These are phyloP conservation scores for Brotula barbata DNA, from an alignment of 2,797 vertebrate genomes.

Conservation along the genomic window DNA sequence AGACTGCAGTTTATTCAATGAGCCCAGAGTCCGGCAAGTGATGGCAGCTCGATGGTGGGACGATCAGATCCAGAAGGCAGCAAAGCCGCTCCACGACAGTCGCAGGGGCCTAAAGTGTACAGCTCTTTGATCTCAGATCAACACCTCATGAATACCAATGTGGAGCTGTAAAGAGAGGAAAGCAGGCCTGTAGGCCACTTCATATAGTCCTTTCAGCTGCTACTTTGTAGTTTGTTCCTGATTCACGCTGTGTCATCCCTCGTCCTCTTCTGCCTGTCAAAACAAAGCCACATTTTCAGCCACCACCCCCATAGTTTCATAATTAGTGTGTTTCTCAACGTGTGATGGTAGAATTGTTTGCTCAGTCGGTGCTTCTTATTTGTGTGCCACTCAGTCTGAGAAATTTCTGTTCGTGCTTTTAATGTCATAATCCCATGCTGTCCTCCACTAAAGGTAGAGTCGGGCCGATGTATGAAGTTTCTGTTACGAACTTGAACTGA, in stretches of 20 bases:
- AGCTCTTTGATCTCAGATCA: constrained; percentile 72
- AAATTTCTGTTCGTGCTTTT: constrained; percentile 28
- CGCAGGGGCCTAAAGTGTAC: constrained; percentile 64
- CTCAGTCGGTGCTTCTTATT: constrained; percentile 40
- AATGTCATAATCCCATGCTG: constrained; percentile 10
- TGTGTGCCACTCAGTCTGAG: no score
- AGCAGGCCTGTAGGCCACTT: constrained; percentile 62
- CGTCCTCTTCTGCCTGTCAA: constrained; percentile 57
- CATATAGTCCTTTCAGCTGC: constrained; percentile 64
- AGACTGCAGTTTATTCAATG: constrained; percentile 40
- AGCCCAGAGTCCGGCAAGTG: constrained; percentile 53
- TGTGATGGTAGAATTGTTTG: constrained; percentile 69
- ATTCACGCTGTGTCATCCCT: constrained; percentile 73
- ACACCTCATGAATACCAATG: constrained; percentile 70
- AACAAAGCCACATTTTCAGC: constrained; percentile 73
- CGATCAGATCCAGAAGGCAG: constrained; percentile 69
- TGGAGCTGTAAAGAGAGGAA: constrained; percentile 51
- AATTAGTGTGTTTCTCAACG: constrained; percentile 69
- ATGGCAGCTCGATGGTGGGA: constrained; percentile 64
- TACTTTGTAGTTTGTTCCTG: constrained; percentile 64
- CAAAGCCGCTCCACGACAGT: constrained; percentile 60
- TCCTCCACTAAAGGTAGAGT: constrained; percentile 10
- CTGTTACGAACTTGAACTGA: no score
- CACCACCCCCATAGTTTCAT: constrained; percentile 70
- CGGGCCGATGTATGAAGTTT: no score